These are phyloP conservation scores for Calycopis cecrops DNA, from an alignment of 1,140 invertebrate species.

Conservation along the genomic window DNA sequence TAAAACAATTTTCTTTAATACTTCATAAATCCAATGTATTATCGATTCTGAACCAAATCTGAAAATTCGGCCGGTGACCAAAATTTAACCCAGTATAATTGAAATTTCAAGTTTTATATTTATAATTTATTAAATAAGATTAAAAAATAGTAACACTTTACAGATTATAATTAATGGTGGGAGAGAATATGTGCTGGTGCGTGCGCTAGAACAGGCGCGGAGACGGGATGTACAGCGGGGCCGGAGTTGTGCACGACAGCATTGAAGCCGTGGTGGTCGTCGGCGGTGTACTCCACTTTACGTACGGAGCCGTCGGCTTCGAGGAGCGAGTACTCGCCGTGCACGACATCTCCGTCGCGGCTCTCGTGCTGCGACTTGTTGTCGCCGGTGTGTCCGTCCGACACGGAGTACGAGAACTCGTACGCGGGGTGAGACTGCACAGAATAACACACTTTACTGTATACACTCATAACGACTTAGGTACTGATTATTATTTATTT, in stretches of 20 bases:
- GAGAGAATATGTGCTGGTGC: slow-evolving; percentile 14
- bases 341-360: slow-evolving; percentile 71
- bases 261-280: slow-evolving; percentile 75
- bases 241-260: slow-evolving; percentile 75
- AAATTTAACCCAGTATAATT: no score
- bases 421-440: slow-evolving; percentile 55
- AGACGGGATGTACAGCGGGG: slow-evolving; percentile 35
- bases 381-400: slow-evolving; percentile 71
- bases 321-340: slow-evolving; percentile 72
- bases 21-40: no score
- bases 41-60: no score
- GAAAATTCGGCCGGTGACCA: no score
- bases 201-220: slow-evolving; percentile 18
- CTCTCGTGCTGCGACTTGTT: slow-evolving; percentile 73
- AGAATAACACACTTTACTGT: no score
- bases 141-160: no score
- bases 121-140: no score
- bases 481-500: no score
- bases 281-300: slow-evolving; percentile 73
- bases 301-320: slow-evolving; percentile 74
- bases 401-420: slow-evolving; percentile 70
- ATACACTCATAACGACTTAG: no score
- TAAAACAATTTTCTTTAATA: no score
- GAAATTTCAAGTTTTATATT: no score
- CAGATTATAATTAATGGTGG: slow-evolving; percentile 19